These are phyloP conservation scores for Pseudococcus longispinus DNA, from an alignment of 2,888 invertebrate species.

Conservation along the genomic window DNA sequence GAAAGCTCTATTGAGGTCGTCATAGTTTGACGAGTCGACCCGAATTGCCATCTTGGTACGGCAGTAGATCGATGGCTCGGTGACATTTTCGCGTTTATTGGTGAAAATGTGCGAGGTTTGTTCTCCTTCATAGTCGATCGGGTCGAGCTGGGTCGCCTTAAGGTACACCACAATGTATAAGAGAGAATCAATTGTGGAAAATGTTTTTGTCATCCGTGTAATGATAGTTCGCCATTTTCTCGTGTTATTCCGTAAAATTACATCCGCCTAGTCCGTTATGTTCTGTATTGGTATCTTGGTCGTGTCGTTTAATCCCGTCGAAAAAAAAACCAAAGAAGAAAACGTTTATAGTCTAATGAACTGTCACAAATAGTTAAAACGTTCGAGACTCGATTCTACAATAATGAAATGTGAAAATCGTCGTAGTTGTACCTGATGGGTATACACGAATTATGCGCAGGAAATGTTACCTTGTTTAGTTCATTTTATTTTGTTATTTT, in stretches of 20 bases:
- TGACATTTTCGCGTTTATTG: conserved; percentile 7
- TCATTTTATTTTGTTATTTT: background rate
- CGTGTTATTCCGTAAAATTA: conserved; percentile 56
- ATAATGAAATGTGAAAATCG: conserved; percentile 40
- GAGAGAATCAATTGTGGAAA: conserved; percentile 29
- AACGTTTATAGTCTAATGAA: conserved; percentile 45
- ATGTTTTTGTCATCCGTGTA: conserved; percentile 54
- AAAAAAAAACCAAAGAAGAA: background rate
- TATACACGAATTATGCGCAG: background rate
- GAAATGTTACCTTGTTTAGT: conserved; percentile 42
- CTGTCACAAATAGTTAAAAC: conserved; percentile 41
- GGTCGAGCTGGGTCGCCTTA: background rate
- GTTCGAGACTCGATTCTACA: background rate
- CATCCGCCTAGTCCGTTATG: conserved; percentile 48
- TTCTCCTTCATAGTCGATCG: conserved; percentile 55
- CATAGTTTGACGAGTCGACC: conserved; percentile 12
- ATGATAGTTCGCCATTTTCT: conserved; percentile 55
- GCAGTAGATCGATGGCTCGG: background rate
- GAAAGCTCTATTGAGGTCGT: conserved; percentile 38
- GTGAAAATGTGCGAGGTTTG: background rate
- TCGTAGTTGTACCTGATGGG: background rate
- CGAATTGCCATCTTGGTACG: conserved; percentile 8
- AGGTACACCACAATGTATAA: background rate
- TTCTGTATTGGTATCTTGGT: conserved; percentile 28
- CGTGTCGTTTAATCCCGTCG: conserved; percentile 18